Percentiles rank a stretch among this genome's conserved stretches.
phyloP scores from a whole-genome alignment of 2,113 vertebrate genomes.

The Dicerorhinus sumatrensis region DNA sequence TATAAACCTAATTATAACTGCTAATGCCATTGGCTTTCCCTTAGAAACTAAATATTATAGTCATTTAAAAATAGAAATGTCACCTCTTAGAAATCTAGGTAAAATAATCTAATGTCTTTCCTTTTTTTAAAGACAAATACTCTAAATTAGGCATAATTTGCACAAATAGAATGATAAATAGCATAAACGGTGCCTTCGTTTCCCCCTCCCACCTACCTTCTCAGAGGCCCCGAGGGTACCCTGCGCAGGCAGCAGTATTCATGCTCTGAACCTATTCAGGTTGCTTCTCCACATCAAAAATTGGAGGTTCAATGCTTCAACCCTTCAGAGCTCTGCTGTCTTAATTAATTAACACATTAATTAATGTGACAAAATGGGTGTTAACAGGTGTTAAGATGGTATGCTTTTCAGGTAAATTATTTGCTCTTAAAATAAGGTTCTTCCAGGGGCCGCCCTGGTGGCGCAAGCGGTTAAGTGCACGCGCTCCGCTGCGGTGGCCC shows the following conservation, averaged over 20 bases:
- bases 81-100: slow-evolving; percentile 19
- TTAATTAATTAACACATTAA: neutral
- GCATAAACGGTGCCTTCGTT: neutral
- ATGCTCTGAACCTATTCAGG: neutral
- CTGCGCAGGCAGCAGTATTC: neutral
- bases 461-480: too few species aligned
- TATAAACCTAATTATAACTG: slow-evolving; percentile 45
- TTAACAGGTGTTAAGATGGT: neutral
- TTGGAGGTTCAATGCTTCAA: neutral
- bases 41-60: neutral
- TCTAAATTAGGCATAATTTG: slow-evolving; percentile 37
- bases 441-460: too few species aligned
- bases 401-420: neutral
- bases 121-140: slow-evolving; percentile 41
- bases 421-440: neutral
- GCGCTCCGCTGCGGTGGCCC: too few species aligned
- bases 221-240: neutral
- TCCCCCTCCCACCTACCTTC: neutral
- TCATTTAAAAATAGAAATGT: slow-evolving; percentile 31
- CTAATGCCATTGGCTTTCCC: neutral
- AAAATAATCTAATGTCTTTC: slow-evolving; percentile 35
- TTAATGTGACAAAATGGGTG: neutral
- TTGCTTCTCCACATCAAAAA: neutral
- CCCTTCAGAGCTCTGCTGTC: neutral
- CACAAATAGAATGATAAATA: neutral